Evolutionary conservation across 2,797 vertebrate species (phyloP).

Genomic region (Diglossa cyanea): DNA sequence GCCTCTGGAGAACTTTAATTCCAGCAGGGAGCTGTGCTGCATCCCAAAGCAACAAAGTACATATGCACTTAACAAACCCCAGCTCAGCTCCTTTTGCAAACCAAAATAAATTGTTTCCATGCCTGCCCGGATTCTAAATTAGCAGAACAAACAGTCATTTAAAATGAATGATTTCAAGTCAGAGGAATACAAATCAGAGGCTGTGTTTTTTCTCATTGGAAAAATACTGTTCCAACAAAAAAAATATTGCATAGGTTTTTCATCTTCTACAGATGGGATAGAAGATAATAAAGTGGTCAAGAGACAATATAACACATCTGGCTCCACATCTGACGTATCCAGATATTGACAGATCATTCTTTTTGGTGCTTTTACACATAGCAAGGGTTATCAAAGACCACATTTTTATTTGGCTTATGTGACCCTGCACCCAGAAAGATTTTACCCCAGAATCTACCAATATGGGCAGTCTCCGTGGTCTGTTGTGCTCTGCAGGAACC

Average conservation of each 20-base stretch:
- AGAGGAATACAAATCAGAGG: conserved; percentile 39
- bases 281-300: neutral
- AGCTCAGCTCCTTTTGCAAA: conserved; percentile 18
- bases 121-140: conserved; percentile 34
- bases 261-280: neutral
- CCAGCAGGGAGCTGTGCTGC: neutral
- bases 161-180: conserved; percentile 57
- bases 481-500: neutral
- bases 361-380: neutral
- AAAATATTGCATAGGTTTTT: neutral
- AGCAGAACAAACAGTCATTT: conserved; percentile 54
- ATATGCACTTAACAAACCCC: neutral
- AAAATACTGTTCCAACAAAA: neutral
- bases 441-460: neutral
- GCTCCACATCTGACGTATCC: neutral
- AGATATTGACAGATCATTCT: neutral
- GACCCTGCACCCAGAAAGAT: neutral
- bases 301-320: neutral
- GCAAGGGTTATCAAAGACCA: neutral
- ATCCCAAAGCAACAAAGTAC: neutral
- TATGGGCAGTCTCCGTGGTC: neutral
- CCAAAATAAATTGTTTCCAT: conserved; percentile 50
- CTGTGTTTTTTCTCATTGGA: neutral
- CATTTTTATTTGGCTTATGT: neutral
- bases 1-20: neutral